Evolutionary conservation across 2,888 invertebrate genomes (phyloP).

Genomic region (Ectobius pallidus): DNA sequence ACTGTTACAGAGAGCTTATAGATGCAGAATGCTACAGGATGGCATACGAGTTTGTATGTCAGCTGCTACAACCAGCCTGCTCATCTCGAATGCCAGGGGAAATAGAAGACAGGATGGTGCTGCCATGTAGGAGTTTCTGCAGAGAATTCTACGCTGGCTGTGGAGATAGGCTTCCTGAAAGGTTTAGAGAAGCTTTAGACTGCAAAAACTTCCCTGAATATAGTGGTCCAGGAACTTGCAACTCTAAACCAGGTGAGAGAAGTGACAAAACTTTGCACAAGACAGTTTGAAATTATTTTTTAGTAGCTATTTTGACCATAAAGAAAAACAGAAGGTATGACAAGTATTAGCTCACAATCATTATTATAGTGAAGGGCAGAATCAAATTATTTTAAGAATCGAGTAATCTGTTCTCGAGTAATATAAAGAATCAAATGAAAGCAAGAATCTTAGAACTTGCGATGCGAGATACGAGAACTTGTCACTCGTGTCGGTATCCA

Average conservation of each 20-base stretch:
- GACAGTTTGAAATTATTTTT: not conserved
- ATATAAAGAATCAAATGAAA: too few relatives aligned
- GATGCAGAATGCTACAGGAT: conserved; percentile 89
- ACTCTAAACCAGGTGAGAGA: conserved; percentile 72
- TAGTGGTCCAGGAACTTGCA: conserved; percentile 74
- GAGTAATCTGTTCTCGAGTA: too few relatives aligned
- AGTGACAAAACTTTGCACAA: not conserved
- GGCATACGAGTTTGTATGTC: conserved; percentile 89
- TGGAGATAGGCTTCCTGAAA: conserved; percentile 73
- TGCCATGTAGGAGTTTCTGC: conserved; percentile 85
- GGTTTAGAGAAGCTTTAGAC: conserved; percentile 74
- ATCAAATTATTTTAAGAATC: too few relatives aligned
- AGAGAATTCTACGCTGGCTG: conserved; percentile 84
- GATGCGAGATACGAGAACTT: too few relatives aligned
- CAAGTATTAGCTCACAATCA: too few relatives aligned
- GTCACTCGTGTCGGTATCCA: too few relatives aligned
- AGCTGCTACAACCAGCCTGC: conserved; percentile 83
- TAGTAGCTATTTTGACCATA: too few relatives aligned
- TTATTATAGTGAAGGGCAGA: too few relatives aligned
- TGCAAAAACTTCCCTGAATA: conserved; percentile 82
- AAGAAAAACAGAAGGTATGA: too few relatives aligned
- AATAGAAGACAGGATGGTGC: conserved; percentile 62
- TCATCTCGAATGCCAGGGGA: conserved; percentile 48
- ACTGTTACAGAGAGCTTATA: conserved; percentile 70
- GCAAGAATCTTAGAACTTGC: too few relatives aligned